Base-by-base conservation (phyloP, 2,888 invertebrate species). In the Polietes domitor region DNA sequence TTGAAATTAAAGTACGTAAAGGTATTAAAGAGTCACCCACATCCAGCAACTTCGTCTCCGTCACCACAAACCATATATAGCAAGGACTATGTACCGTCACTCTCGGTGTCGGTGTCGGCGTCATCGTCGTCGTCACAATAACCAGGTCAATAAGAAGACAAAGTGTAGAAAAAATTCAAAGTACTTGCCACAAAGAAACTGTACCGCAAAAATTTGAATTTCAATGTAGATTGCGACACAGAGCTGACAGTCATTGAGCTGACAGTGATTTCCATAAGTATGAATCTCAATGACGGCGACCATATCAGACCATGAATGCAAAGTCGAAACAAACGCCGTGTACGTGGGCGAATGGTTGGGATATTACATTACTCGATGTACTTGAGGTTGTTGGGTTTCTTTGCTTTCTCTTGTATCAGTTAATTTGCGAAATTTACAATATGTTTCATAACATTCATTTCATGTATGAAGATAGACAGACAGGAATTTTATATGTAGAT, bases 201-300 rank as follows among this genome's bases (percentile, higher is more conserved):
- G 43, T 68, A 68, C 41, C 43, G 37, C 68, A 68, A 43, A n/a
- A 65, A 68, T 68, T 43, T 43, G 68, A 68, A 68, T 68, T 68
- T 68, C 68, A 68, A 43, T 43, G n/a, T n/a, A 43, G 43, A 65
- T 41, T 19, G 32, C 6, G 53, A 21, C 53, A 53, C 21, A 53
- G 12, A 37, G 37, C 53, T 9, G 53, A 26, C 58, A 26, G 58
- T 24, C 24, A 43, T 12, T 19, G 24, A 43, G 37, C 43, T 65
- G 41, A 41, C 41, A 68, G 68, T 24, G 41, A 24, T 68, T 68
- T 43, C 37, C 65, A 65, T 65, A 65, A 63, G 63, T 37, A 65
- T 41, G 41, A 15, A 63, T 63, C n/a, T 63, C 63, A 32, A 37
- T 63, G 63, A 63, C 9, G n/a, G n/a, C n/a, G n/a, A n/a, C n/a